A percentile compares a stretch with the other conserved stretches of the same genome.
phyloP scores from a whole-genome alignment of 2,797 vertebrate species.

The Anguilla marmorata region DNA sequence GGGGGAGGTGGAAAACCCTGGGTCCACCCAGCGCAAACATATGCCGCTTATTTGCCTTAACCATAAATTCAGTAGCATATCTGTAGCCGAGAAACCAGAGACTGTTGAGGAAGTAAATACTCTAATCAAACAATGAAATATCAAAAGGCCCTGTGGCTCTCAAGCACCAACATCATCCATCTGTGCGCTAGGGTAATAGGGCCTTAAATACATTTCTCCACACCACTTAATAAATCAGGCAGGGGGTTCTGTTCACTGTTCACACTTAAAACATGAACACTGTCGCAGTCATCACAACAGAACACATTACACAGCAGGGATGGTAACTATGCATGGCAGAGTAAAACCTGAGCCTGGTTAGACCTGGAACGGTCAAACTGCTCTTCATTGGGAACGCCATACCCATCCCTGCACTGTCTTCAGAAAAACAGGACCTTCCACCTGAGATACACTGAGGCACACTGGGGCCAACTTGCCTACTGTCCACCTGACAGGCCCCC shows the following conservation, averaged over 20 bases:
- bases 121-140: background rate
- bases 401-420: background rate
- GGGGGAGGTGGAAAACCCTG: background rate
- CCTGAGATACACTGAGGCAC: background rate
- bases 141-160: background rate
- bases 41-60: background rate
- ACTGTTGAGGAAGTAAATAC: background rate
- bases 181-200: background rate
- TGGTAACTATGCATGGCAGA: background rate
- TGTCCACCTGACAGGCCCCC: constrained; percentile 83
- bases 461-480: constrained; percentile 63
- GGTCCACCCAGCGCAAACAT: background rate
- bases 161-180: background rate
- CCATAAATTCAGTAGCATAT: background rate
- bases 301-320: background rate
- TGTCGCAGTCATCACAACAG: background rate
- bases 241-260: background rate
- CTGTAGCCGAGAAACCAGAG: background rate
- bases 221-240: background rate
- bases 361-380: background rate
- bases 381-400: background rate
- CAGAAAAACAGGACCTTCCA: background rate
- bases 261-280: background rate
- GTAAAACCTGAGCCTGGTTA: background rate
- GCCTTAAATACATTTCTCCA: background rate